Evolutionary conservation across 2,888 invertebrate genomes (phyloP), one percentile per base, ranked within the genome.

Genomic region (Eucera pruinosa): DNA sequence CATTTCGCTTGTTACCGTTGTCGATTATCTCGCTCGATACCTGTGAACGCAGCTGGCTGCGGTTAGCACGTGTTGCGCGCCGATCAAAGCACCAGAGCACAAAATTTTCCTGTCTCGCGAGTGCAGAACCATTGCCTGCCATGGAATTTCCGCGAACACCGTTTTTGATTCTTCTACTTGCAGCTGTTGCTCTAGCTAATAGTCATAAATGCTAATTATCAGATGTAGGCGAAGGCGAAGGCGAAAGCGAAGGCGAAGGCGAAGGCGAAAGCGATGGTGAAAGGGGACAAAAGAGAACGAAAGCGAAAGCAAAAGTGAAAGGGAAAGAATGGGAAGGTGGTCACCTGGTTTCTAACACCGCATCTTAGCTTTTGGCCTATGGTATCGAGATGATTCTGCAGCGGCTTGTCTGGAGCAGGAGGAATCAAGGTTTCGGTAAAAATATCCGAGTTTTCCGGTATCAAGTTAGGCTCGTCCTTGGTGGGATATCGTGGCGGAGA

Each of bases 61-160:
- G 0, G 97, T 97, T 39, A 96, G 88, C 0, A 97, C 95, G 1
- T 96, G 95, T 86, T 96, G 95, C 27, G 95, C 94, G 20, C 95
- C 94, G 80, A 97, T 95, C 85, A 97, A 96, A 33, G 95, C 96
- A 74, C 96, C 97, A 20, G 97, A 96, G 86, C 97, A 97, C 0
- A 97, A 93, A 1, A 97, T 93, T 61, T 95, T 95, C 86, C 94
- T 95, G 90, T 96, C 95, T 0, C 95, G 94, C 86, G 95, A 95
- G 23, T 95, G 94, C 18, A 97, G 92, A 0, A 97, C 93, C 96
- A 97, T 96, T 0, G 96, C 97, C 91, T 97, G 97, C 97, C 97
- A 97, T 71, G 97, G 96, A 87, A 97, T 96, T 93, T 97, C 97
- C 0, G 95, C 96, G 90, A 97, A 97, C 89, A 95, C 95, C 0